Base-by-base conservation (phyloP, 92 coral and sea anemone genomes). In the Plumapathes pennacea region DNA sequence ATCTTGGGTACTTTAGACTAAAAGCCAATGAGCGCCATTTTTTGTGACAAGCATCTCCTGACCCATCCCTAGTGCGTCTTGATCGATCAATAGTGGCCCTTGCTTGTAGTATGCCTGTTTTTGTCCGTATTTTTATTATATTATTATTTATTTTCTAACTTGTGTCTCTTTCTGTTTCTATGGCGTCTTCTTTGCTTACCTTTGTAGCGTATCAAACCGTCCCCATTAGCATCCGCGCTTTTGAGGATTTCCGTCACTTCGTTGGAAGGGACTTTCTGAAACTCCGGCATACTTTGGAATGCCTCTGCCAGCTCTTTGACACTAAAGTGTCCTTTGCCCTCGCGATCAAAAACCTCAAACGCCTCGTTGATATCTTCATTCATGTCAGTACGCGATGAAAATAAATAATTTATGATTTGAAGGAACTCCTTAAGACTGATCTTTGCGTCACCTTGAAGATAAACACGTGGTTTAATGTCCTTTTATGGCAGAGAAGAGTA, bases 301-400 rank as follows among this genome's bases (percentile, higher is more conserved):
- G 95, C 83, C 3, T 10, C 39, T 32, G 62, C 62, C 1, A 87
- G 83, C 3, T 87, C 86, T 42, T 32, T 41, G 24, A 87, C 58
- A 21, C 32, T 32, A 25, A 87, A 87, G 56, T 44, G 82, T 0
- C 95, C 95, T 25, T 54, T 62, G 7, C 54, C 47, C 50, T 87
- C 95, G 40, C 83, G 58, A 43, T 87, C 95, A 27, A 87, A 87
- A 31, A 82, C 73, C 39, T 76, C 77, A 22, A 82, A 87, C 3
- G 95, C 95, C n/a, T n/a, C n/a, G 4, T 82, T 65, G 3, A 46
- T n/a, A 41, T 82, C 40, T 23, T 87, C 95, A 3, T 67, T 57
- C 17, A 77, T 79, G 15, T 58, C 53, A 25, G 42, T 71, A 14
- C 71, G 77, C 12, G 63, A 27, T 19, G 62, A 11, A 17, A 68